These are phyloP conservation scores for Balearica regulorum DNA, from an alignment of 2,797 vertebrate genomes.

Conservation along the genomic window DNA sequence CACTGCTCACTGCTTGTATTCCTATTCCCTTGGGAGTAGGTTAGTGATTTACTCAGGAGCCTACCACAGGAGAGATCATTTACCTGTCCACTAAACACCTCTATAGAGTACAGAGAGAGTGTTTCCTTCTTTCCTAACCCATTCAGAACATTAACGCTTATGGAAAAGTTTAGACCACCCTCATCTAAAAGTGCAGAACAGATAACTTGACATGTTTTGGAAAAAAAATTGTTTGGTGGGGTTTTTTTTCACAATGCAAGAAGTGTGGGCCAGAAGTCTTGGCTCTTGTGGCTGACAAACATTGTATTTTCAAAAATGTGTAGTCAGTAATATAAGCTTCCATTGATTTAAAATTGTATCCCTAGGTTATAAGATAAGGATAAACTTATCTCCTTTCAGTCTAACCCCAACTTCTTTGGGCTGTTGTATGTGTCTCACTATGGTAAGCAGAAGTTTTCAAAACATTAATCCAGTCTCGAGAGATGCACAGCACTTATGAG, in stretches of 20 bases:
- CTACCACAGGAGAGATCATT: not conserved
- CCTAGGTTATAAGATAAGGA: not conserved
- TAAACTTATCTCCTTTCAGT: not conserved
- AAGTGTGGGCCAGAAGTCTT: not conserved
- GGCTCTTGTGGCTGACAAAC: not conserved
- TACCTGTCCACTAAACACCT: not conserved
- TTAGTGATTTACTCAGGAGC: not conserved
- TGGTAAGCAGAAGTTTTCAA: not conserved
- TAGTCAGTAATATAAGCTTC: not conserved
- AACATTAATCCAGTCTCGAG: not conserved
- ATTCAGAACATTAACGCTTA: not conserved
- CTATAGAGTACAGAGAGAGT: not conserved
- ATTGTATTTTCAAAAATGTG: not conserved
- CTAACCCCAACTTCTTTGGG: not conserved
- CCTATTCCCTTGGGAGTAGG: not conserved
- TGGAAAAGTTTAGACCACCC: not conserved
- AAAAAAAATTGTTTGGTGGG: not conserved
- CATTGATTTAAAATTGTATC: not conserved
- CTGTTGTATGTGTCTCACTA: not conserved
- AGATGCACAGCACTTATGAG: not conserved
- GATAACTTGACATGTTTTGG: not conserved
- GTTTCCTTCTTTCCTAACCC: not conserved
- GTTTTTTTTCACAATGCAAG: not conserved
- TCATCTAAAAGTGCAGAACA: not conserved
- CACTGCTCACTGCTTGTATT: not conserved